Evolutionary conservation across 2,888 invertebrate species (phyloP), one percentile per base, ranked within the genome.

Genomic region (Andrena haemorrhoa): DNA sequence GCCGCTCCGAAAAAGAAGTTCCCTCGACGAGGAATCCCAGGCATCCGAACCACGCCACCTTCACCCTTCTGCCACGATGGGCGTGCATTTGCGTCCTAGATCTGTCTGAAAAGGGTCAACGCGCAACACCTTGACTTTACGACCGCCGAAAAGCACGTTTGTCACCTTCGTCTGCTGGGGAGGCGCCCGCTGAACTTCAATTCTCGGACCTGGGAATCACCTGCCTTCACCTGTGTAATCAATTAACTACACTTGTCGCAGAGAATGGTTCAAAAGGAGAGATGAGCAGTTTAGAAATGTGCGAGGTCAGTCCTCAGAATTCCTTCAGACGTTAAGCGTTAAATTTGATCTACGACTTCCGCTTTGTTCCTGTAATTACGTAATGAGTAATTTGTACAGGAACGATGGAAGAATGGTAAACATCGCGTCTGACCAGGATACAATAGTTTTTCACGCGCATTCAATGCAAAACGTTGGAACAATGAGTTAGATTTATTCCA

Each of bases 401-500:
- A 76, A 49, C 8, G 26, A 31, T 8, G 41, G 4, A 47, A 47
- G 61, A 49, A 68, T 71, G 49, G 61, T 53, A 51, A 66, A 53
- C 51, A 49, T 47, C 65, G 10, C 16, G 20, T 8, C 20, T 20
- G 78, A 63, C 31, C 53, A 73, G 65, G 41, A 65, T 58, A 58
- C 70, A 41, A 35, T 20, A 56, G 51, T 8, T n/a, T 72, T 80
- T 78, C 68, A 63, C 66, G 72, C 66, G 79, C 79, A 80, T 80
- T 80, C 66, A 79, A 80, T 80, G 80, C 73, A 80, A 80, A 80
- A 78, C 35, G 5, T 33, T 26, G 26, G 66, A 80, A 79, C 80
- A 73, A 78, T 68, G 20, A 47, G 65, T 77, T 51, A 64, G 60
- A 47, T 51, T 35, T n/a, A n/a, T 60, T 51, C 64, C 10, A 41